Conservation (phyloP, 2,888 invertebrate genomes). For the Amblyteles armatorius region DNA sequence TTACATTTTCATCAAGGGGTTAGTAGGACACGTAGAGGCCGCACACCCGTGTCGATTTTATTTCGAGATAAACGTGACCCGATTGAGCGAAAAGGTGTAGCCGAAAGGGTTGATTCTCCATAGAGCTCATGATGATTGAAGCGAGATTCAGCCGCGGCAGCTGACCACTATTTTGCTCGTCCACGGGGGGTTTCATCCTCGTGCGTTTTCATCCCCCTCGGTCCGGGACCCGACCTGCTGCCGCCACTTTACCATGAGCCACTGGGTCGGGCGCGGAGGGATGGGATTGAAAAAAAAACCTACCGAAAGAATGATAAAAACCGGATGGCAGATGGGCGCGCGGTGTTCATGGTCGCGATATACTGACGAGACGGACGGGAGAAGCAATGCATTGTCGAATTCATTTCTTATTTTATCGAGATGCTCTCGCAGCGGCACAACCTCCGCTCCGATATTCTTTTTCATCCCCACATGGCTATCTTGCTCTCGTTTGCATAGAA, state of each 20-base stretch:
- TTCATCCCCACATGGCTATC: neutral
- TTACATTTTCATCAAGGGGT: neutral
- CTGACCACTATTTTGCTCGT: constrained; percentile 75
- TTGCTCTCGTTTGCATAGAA: neutral
- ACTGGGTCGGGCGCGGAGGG: constrained; percentile 70
- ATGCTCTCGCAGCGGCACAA: neutral
- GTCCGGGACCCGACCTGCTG: constrained; percentile 66
- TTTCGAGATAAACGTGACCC: constrained; percentile 32
- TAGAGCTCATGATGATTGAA: constrained; percentile 24
- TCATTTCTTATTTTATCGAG: constrained; percentile 49
- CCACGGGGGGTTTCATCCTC: constrained; percentile 57
- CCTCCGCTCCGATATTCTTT: constrained; percentile 8
- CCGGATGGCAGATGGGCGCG: constrained; percentile 81
- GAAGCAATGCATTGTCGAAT: constrained; percentile 64
- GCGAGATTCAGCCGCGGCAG: constrained; percentile 70
- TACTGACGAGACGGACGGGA: constrained; percentile 33
- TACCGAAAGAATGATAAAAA: constrained; percentile 72
- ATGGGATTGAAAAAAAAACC: constrained; percentile 74
- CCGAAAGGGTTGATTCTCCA: constrained; percentile 34
- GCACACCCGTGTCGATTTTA: neutral
- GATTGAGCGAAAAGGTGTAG: constrained; percentile 1
- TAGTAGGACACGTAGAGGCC: neutral
- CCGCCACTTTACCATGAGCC: constrained; percentile 54
- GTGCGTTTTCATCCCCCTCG: constrained; percentile 68
- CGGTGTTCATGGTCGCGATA: constrained; percentile 29